Evolutionary conservation across 1,140 invertebrate species (phyloP).

Genomic region (Andricus grossulariae): DNA sequence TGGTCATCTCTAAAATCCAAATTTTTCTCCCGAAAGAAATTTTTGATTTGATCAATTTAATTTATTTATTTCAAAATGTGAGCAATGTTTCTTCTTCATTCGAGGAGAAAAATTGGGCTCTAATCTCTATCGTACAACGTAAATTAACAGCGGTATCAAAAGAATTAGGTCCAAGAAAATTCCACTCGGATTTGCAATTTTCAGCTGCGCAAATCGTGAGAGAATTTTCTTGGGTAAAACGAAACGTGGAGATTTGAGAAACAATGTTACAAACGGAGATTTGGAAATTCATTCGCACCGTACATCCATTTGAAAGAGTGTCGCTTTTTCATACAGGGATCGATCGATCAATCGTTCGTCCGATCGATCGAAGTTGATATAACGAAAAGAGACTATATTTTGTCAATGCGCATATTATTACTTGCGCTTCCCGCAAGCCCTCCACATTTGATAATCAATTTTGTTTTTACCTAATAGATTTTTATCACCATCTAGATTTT

Average conservation of each 20-base stretch:
- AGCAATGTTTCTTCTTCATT: conserved; percentile 6
- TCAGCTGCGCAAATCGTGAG: neutral
- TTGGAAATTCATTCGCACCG: conserved; percentile 75
- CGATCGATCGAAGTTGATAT: conserved; percentile 60
- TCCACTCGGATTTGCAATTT: neutral
- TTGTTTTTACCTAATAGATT: conserved; percentile 29
- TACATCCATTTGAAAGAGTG: conserved; percentile 74
- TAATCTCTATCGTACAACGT: conserved; percentile 12
- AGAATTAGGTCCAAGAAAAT: conserved; percentile 40
- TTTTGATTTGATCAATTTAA: neutral
- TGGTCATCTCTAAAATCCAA: neutral
- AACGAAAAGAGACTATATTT: conserved; percentile 76
- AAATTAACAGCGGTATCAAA: conserved; percentile 60
- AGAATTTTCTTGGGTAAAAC: conserved; percentile 10
- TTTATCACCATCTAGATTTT: conserved; percentile 27
- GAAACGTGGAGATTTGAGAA: conserved; percentile 46
- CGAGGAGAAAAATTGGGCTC: neutral
- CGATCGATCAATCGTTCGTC: conserved; percentile 63
- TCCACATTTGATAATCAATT: conserved; percentile 45
- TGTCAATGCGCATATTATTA: conserved; percentile 73
- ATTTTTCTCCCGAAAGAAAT: neutral
- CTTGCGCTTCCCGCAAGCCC: conserved; percentile 62
- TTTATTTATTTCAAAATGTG: conserved; percentile 1
- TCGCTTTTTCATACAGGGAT: conserved; percentile 70
- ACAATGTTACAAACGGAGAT: conserved; percentile 66